Evolutionary conservation across 2,113 vertebrate genomes (phyloP).

Genomic region (Pycnonotus jocosus): DNA sequence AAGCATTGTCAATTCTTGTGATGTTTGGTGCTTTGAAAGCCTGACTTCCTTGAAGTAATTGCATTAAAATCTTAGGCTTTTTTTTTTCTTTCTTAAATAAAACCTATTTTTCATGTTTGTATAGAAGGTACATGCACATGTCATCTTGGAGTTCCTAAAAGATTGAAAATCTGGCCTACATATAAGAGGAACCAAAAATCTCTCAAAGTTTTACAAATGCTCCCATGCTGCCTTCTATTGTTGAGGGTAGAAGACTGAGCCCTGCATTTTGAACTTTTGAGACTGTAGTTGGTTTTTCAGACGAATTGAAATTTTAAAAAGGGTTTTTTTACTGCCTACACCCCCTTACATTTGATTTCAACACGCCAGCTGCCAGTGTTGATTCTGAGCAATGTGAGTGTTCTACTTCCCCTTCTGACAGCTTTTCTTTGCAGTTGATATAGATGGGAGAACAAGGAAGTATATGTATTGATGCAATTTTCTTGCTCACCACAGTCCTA

Average conservation of each 20-base stretch:
- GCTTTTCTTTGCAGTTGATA: neutral
- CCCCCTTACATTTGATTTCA: neutral
- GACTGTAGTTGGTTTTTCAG: neutral
- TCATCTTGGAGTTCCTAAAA: neutral
- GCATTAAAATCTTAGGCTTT: neutral
- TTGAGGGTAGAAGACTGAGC: neutral
- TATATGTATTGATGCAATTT: neutral
- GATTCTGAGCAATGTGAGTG: neutral
- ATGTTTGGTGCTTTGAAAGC: neutral
- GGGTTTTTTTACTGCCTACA: neutral
- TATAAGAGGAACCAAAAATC: neutral
- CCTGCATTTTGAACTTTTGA: neutral
- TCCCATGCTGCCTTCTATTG: neutral
- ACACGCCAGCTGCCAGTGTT: neutral
- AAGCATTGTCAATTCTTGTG: neutral
- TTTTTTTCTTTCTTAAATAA: neutral
- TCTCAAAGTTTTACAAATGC: neutral
- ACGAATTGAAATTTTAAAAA: neutral
- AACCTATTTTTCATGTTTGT: neutral
- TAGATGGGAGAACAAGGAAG: neutral
- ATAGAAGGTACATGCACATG: neutral
- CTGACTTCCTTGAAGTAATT: neutral
- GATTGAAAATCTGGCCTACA: neutral
- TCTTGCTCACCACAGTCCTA: neutral
- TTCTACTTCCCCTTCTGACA: conserved; percentile 6